Evolutionary conservation across 2,888 invertebrate genomes (phyloP).

Genomic region (Hydriomena furcata): DNA sequence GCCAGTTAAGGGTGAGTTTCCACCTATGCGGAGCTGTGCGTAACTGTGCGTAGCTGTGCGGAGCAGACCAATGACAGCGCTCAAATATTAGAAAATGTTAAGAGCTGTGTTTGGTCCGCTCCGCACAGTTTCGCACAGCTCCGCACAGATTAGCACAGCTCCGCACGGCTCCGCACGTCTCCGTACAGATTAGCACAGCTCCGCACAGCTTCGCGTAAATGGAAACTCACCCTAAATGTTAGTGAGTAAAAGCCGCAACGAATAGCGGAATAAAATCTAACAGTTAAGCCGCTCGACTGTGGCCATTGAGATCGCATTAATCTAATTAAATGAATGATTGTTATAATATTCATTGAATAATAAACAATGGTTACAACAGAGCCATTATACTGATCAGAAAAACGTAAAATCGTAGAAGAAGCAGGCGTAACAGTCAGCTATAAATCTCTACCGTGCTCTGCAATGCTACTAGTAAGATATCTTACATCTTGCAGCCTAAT

Average conservation of each 20-base stretch:
- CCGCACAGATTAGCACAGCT: too few species aligned
- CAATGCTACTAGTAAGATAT: constrained; percentile 1
- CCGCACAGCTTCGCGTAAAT: too few species aligned
- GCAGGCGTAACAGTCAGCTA: constrained; percentile 20
- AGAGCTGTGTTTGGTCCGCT: too few species aligned
- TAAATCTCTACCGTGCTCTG: constrained; percentile 1
- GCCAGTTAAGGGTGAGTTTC: too few species aligned
- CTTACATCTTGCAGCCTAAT: background rate
- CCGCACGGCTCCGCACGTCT: too few species aligned
- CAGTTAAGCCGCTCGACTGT: constrained; percentile 23
- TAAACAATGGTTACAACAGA: constrained; percentile 25
- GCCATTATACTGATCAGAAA: constrained; percentile 39
- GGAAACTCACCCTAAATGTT: too few species aligned
- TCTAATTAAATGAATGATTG: constrained; percentile 25
- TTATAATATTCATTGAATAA: constrained; percentile 27
- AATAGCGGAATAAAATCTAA: constrained; percentile 23
- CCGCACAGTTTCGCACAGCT: too few species aligned
- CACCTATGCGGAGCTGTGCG: too few species aligned
- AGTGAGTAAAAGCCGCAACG: constrained; percentile 10
- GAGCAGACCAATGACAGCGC: too few species aligned
- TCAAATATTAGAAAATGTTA: too few species aligned
- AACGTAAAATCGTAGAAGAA: constrained; percentile 35
- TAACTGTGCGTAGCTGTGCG: too few species aligned
- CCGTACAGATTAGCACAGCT: too few species aligned
- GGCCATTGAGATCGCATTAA: constrained; percentile 23